Percentiles rank a stretch among this genome's conserved stretches.
phyloP scores from a whole-genome alignment of 1,140 invertebrate genomes.

The Pogonognathellus flavescens region DNA sequence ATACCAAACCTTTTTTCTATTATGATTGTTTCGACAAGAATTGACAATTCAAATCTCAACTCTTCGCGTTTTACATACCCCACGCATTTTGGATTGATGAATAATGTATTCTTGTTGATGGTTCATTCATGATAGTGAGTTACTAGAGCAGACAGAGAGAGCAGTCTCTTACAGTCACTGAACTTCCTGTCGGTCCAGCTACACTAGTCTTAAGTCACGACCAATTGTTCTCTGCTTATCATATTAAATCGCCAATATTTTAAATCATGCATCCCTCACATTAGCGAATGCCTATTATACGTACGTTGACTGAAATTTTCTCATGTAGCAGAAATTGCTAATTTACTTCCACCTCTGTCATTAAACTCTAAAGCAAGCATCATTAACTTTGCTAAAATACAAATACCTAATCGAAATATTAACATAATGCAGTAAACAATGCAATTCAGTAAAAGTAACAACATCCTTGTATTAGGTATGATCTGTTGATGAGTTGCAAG shows the following conservation, averaged over 20 bases:
- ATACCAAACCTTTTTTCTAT: too few relatives aligned
- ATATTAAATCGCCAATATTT: background rate
- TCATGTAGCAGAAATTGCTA: background rate
- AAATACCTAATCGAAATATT: too few relatives aligned
- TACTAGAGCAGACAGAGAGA: background rate
- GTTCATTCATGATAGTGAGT: slow-evolving; percentile 9
- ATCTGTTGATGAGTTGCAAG: too few relatives aligned
- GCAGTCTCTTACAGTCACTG: background rate
- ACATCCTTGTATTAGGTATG: too few relatives aligned
- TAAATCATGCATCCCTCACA: slow-evolving; percentile 9
- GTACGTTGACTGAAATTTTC: slow-evolving; percentile 7
- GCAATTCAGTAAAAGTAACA: too few relatives aligned
- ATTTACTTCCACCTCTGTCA: too few relatives aligned
- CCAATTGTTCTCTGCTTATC: background rate
- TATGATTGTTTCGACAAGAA: too few relatives aligned
- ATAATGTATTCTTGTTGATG: slow-evolving; percentile 14
- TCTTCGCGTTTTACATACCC: background rate
- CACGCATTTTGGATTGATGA: slow-evolving; percentile 24
- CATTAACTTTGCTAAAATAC: too few relatives aligned
- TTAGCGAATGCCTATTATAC: slow-evolving; percentile 37
- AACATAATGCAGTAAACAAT: too few relatives aligned
- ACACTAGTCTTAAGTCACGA: background rate
- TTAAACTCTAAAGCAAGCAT: too few relatives aligned
- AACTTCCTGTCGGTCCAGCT: slow-evolving; percentile 23
- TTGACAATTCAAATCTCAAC: too few relatives aligned